Evolutionary conservation across 2,888 invertebrate genomes (phyloP).

Genomic region (Apamea sordens): DNA sequence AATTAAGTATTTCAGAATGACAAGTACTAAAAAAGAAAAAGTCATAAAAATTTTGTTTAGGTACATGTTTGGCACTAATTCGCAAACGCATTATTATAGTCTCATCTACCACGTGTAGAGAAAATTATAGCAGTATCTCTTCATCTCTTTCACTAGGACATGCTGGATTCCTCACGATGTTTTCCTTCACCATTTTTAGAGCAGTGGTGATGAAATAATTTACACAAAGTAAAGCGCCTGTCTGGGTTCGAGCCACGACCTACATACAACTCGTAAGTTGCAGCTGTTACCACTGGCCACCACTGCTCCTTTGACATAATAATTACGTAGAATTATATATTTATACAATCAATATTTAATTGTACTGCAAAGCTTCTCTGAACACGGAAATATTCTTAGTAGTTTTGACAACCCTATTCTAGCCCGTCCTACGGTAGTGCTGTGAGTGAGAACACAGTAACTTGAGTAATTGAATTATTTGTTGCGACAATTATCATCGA

Average conservation of each 20-base stretch:
- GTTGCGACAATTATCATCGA: slow-evolving; percentile 15
- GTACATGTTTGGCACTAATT: neutral
- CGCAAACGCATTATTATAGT: neutral
- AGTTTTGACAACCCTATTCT: slow-evolving; percentile 32
- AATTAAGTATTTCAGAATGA: neutral
- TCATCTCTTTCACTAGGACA: neutral
- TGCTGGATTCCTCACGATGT: too few relatives aligned
- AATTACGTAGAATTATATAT: neutral
- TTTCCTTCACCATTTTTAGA: too few relatives aligned
- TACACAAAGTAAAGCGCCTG: too few relatives aligned
- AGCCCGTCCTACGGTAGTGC: slow-evolving; percentile 8
- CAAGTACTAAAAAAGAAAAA: neutral
- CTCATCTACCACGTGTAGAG: neutral
- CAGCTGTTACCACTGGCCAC: too few relatives aligned
- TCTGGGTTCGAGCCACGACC: too few relatives aligned
- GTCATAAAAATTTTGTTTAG: neutral
- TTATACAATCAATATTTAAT: neutral
- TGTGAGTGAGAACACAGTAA: slow-evolving; percentile 34
- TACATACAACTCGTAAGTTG: too few relatives aligned
- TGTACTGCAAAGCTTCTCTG: neutral
- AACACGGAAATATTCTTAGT: neutral
- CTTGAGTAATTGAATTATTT: slow-evolving; percentile 46
- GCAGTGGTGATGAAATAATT: too few relatives aligned
- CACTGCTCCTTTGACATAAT: neutral
- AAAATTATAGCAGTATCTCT: neutral